Conservation (phyloP, 2,797 vertebrate species). For the Myotis pilosus region DNA sequence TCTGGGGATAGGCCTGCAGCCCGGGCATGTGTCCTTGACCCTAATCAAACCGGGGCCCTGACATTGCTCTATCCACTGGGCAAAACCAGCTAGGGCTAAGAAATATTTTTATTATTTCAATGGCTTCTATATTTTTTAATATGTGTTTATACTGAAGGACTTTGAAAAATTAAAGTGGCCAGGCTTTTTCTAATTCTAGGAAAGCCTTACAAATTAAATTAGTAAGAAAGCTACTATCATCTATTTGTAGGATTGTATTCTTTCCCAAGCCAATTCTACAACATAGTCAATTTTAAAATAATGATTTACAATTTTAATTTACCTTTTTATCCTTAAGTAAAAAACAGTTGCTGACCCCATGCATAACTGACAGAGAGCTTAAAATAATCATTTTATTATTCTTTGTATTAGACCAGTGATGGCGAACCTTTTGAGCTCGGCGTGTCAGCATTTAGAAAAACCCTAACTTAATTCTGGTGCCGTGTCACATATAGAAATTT, state of each 20-base stretch:
- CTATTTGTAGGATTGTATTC: neutral
- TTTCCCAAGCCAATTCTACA: neutral
- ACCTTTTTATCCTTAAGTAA: neutral
- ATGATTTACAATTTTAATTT: constrained; percentile 39
- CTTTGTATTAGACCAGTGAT: neutral
- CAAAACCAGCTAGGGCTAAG: neutral
- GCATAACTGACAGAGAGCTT: neutral
- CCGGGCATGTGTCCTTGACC: too few species aligned
- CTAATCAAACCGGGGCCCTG: too few species aligned
- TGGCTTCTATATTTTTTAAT: neutral
- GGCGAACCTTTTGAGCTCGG: too few species aligned
- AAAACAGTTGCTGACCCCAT: neutral
- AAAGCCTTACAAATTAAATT: constrained; percentile 14
- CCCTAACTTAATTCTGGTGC: too few species aligned
- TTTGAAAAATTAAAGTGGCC: neutral
- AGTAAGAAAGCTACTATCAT: neutral
- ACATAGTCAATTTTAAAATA: neutral
- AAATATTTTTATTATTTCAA: neutral
- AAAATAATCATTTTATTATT: constrained; percentile 19
- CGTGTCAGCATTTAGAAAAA: too few species aligned
- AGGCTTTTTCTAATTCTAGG: neutral
- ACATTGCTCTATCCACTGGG: too few species aligned
- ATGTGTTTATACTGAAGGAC: constrained; percentile 4
- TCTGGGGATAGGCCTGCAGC: too few species aligned
- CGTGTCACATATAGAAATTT: too few species aligned